phyloP scores from a whole-genome alignment of 1,140 invertebrate species.

The Sitobion miscanthi region DNA sequence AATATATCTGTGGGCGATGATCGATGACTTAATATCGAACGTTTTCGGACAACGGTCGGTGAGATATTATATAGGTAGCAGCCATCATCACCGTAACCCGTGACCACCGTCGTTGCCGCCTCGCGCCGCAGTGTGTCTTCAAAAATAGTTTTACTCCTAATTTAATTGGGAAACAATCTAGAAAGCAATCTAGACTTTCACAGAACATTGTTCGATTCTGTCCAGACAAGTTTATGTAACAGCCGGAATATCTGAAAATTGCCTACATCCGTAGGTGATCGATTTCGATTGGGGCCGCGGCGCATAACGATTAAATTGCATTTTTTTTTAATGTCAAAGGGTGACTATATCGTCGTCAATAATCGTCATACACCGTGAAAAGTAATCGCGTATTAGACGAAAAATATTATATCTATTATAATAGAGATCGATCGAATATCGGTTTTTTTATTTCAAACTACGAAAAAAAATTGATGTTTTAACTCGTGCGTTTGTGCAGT shows the following conservation, averaged over 20 bases:
- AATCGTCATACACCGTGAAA: background rate
- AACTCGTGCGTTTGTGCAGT: background rate
- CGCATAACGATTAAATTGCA: background rate
- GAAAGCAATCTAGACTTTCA: slow-evolving; percentile 43
- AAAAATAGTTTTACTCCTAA: slow-evolving; percentile 41
- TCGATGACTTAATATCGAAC: background rate
- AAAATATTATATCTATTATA: background rate
- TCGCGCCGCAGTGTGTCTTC: background rate
- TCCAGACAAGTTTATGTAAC: slow-evolving; percentile 19
- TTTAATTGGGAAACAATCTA: slow-evolving; percentile 15
- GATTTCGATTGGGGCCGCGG: background rate
- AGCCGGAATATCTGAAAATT: slow-evolving; percentile 2
- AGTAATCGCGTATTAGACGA: background rate
- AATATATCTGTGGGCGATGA: background rate
- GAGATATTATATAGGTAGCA: background rate
- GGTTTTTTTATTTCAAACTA: background rate
- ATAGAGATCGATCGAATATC: background rate
- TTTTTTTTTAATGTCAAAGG: background rate
- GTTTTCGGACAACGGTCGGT: background rate
- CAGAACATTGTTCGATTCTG: slow-evolving; percentile 2
- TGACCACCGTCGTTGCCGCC: background rate
- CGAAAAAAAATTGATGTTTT: background rate
- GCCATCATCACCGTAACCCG: slow-evolving; percentile 7
- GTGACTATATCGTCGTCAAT: background rate
- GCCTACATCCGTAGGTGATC: slow-evolving; percentile 21